Percentiles rank a stretch among this genome's conserved stretches.
Evolutionary conservation across 1,140 invertebrate species (phyloP).

Genomic region (Bombus pascuorum): DNA sequence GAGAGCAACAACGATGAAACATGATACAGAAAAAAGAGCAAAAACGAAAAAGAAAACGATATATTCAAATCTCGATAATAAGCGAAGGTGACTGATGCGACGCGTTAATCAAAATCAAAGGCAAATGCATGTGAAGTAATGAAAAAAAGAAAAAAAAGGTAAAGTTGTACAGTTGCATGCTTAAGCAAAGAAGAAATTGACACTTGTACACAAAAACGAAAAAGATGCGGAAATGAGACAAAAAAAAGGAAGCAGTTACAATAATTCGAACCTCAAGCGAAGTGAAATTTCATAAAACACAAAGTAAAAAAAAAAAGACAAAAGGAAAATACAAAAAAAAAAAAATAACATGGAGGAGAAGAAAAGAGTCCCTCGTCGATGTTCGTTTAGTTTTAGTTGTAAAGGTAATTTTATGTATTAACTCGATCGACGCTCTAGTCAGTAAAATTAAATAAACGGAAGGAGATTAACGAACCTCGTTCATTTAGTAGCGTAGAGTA

Average conservation of each 20-base stretch:
- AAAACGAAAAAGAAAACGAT: not conserved
- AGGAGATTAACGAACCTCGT: slow-evolving; percentile 55
- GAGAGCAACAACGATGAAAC: not conserved
- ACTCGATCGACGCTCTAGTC: slow-evolving; percentile 66
- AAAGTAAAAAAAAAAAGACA: not conserved
- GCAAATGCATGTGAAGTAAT: slow-evolving; percentile 61
- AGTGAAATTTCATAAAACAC: not conserved
- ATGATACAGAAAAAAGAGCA: not conserved
- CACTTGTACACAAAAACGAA: not conserved
- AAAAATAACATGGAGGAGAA: not conserved
- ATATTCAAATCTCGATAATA: not conserved
- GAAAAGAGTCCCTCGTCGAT: slow-evolving; percentile 30
- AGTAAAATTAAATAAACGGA: slow-evolving; percentile 67
- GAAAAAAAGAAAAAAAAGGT: not conserved
- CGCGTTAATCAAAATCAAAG: slow-evolving; percentile 65
- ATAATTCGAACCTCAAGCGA: slow-evolving; percentile 14
- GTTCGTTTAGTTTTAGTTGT: slow-evolving; percentile 65
- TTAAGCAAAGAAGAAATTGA: slow-evolving; percentile 12
- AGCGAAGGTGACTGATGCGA: not conserved
- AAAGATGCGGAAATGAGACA: not conserved
- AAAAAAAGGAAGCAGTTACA: not conserved
- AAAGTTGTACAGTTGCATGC: slow-evolving; percentile 30
- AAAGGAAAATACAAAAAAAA: not conserved
- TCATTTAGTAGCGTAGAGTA: slow-evolving; percentile 47
- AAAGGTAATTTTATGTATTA: slow-evolving; percentile 66